phyloP scores from a whole-genome alignment of 2,113 vertebrate genomes.

The Prietella phreatophila region DNA sequence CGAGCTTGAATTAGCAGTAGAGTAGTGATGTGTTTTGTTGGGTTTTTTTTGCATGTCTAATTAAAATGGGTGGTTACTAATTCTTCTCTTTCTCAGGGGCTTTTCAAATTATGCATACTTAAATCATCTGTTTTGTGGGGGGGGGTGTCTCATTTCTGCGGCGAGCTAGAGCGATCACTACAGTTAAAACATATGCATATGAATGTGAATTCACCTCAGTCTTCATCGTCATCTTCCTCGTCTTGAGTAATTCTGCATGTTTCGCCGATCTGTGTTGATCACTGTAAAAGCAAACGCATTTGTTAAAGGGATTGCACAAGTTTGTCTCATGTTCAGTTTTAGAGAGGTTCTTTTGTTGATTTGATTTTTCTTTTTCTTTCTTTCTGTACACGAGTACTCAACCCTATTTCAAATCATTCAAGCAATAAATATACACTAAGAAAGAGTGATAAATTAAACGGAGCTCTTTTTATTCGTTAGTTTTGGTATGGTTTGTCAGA shows the following conservation, averaged over 20 bases:
- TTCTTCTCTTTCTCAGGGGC: slow-evolving; percentile 82
- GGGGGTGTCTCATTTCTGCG: slow-evolving; percentile 28
- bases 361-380: slow-evolving; percentile 15
- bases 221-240: background rate
- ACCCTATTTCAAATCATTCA: slow-evolving; percentile 81
- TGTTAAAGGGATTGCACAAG: slow-evolving; percentile 42
- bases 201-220: slow-evolving; percentile 71
- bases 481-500: background rate
- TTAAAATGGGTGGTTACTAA: slow-evolving; percentile 70
- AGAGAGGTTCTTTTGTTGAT: slow-evolving; percentile 66
- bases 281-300: slow-evolving; percentile 34
- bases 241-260: background rate
- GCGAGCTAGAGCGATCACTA: slow-evolving; percentile 81
- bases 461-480: background rate
- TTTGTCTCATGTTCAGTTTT: slow-evolving; percentile 43
- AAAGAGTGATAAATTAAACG: slow-evolving; percentile 42
- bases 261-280: slow-evolving; percentile 21
- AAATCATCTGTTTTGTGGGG: slow-evolving; percentile 50
- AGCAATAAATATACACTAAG: slow-evolving; percentile 88
- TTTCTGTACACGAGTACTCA: slow-evolving; percentile 11
- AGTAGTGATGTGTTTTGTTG: slow-evolving; percentile 59
- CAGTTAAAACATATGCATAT: slow-evolving; percentile 71
- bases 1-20: slow-evolving; percentile 81
- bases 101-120: slow-evolving; percentile 76
- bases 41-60: slow-evolving; percentile 78